Evolutionary conservation across 1,140 invertebrate species (phyloP).

Genomic region (Apis cerana): DNA sequence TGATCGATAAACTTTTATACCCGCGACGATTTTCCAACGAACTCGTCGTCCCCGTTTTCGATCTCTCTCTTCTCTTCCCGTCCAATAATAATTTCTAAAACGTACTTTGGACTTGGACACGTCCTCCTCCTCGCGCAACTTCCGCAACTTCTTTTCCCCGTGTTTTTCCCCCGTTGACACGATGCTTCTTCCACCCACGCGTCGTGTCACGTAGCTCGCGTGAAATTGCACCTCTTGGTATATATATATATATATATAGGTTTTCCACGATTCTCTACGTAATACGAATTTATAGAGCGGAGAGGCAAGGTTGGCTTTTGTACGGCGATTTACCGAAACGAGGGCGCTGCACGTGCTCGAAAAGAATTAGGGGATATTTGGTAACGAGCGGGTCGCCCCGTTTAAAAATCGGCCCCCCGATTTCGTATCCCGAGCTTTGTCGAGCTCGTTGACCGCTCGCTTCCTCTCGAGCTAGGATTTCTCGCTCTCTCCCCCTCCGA

Average conservation of each 20-base stretch:
- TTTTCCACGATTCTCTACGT: not conserved
- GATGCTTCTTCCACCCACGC: not conserved
- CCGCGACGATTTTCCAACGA: not conserved
- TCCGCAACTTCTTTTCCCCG: not conserved
- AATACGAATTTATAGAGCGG: not conserved
- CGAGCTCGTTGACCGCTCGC: constrained; percentile 26
- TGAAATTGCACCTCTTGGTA: not conserved
- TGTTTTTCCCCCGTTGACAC: not conserved
- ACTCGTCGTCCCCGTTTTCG: not conserved
- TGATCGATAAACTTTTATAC: not conserved
- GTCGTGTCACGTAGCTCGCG: not conserved
- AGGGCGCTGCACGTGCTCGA: not conserved
- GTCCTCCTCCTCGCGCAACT: not conserved
- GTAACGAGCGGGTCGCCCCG: constrained; percentile 11
- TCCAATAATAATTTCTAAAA: not conserved
- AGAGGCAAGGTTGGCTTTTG: not conserved
- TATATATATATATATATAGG: no score
- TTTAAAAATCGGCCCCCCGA: constrained; percentile 23
- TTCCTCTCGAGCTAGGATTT: constrained; percentile 37
- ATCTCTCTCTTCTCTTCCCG: not conserved
- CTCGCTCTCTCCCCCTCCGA: constrained; percentile 35
- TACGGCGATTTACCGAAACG: not conserved
- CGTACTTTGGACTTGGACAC: not conserved
- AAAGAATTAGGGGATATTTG: constrained; percentile 7
- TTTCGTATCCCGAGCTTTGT: constrained; percentile 17